Percentiles rank a stretch among this genome's conserved stretches.
Evolutionary conservation across 2,888 invertebrate genomes (phyloP).

Genomic region (Drosophila helvetica): DNA sequence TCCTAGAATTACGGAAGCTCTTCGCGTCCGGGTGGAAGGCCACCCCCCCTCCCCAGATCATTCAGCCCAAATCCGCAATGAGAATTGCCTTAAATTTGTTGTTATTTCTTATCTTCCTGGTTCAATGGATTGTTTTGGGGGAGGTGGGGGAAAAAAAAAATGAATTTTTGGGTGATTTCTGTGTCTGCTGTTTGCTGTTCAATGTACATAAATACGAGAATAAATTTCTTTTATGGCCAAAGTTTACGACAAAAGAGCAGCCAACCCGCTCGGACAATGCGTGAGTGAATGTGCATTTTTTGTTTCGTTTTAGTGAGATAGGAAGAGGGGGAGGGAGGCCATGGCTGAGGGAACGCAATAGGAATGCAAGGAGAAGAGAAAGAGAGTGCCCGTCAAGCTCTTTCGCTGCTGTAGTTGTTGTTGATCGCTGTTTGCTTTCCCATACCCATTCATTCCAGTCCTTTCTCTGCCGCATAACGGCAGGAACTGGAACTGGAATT

Average conservation of each 20-base stretch:
- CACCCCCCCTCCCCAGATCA: not conserved
- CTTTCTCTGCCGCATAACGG: not conserved
- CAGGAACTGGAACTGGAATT: slow-evolving; percentile 25
- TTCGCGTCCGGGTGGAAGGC: not conserved
- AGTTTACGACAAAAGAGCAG: slow-evolving; percentile 65
- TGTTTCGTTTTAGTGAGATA: not conserved
- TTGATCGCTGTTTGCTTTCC: slow-evolving; percentile 18
- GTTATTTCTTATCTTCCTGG: slow-evolving; percentile 33
- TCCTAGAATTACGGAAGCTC: not conserved
- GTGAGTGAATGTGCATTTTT: slow-evolving; percentile 45
- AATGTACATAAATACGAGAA: slow-evolving; percentile 39
- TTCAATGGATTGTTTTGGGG: slow-evolving; percentile 21
- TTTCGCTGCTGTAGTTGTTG: not conserved
- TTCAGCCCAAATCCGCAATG: slow-evolving; percentile 24
- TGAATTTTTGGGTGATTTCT: slow-evolving; percentile 18
- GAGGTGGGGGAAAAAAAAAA: slow-evolving; percentile 30
- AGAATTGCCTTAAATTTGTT: slow-evolving; percentile 34
- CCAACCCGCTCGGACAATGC: slow-evolving; percentile 50
- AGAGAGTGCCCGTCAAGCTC: slow-evolving; percentile 1
- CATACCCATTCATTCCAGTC: slow-evolving; percentile 3
- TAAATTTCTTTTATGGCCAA: slow-evolving; percentile 60
- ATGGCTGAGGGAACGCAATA: slow-evolving; percentile 8
- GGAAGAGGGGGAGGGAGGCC: slow-evolving; percentile 7
- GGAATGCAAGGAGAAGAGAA: slow-evolving; percentile 32
- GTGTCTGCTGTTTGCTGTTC: slow-evolving; percentile 34